These are phyloP conservation scores for Rhinella marina DNA, from an alignment of 2,797 vertebrate species.

Conservation along the genomic window DNA sequence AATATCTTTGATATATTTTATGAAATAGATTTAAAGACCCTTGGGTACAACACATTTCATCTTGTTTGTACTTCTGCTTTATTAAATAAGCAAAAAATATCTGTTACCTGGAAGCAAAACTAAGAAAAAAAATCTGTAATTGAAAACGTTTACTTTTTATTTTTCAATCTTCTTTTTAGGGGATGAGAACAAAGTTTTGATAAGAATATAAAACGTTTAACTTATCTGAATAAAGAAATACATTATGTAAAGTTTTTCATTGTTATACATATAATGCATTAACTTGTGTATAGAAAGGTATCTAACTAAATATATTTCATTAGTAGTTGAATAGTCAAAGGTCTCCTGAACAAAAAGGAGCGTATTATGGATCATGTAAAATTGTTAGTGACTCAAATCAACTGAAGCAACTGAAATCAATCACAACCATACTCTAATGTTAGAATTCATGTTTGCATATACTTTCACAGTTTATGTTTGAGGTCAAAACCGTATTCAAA, in stretches of 20 bases:
- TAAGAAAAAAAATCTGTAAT: slow-evolving; percentile 50
- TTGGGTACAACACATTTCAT: slow-evolving; percentile 66
- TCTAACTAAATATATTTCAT: background rate
- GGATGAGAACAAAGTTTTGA: slow-evolving; percentile 62
- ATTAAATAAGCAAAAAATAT: slow-evolving; percentile 72
- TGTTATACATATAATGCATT: background rate
- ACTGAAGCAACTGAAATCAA: too few relatives aligned
- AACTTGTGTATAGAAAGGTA: background rate
- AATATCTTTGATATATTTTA: slow-evolving; percentile 75
- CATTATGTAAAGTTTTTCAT: background rate
- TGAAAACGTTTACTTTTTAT: slow-evolving; percentile 54
- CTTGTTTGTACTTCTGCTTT: slow-evolving; percentile 68
- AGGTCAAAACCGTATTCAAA: too few relatives aligned
- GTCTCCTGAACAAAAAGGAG: background rate
- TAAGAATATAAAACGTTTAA: background rate
- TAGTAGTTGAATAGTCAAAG: background rate
- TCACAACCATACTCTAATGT: too few relatives aligned
- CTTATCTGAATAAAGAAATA: background rate
- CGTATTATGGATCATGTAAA: too few relatives aligned
- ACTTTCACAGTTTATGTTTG: too few relatives aligned
- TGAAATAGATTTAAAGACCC: slow-evolving; percentile 64
- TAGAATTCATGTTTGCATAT: too few relatives aligned
- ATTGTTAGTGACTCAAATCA: too few relatives aligned
- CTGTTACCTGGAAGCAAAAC: slow-evolving; percentile 67
- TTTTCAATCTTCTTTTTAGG: slow-evolving; percentile 59